These are phyloP conservation scores for Acanthis flammea DNA, from an alignment of 2,797 vertebrate species.

Conservation along the genomic window DNA sequence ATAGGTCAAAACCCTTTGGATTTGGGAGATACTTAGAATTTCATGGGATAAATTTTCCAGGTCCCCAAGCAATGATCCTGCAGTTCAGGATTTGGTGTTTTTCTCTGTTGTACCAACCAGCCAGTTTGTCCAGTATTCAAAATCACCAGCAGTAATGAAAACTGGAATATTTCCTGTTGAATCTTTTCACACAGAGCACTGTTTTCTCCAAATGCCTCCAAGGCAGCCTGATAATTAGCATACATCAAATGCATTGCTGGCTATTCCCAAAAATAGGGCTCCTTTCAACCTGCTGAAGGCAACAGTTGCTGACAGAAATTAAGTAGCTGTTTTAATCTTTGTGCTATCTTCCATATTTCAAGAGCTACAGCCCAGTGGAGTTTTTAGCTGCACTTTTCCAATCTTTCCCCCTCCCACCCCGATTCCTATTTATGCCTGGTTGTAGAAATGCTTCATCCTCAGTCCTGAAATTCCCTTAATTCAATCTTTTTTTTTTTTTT, in stretches of 20 bases:
- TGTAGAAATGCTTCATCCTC: not conserved
- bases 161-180: not conserved
- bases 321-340: conserved; percentile 21
- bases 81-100: not conserved
- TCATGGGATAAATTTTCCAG: not conserved
- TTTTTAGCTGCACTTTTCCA: not conserved
- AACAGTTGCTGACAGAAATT: conserved; percentile 34
- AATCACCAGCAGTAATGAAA: not conserved
- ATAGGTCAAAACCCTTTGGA: not conserved
- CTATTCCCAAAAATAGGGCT: not conserved
- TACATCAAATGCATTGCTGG: not conserved
- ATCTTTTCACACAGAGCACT: not conserved
- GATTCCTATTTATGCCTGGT: not conserved
- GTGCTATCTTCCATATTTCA: conserved; percentile 9
- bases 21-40: not conserved
- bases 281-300: conserved; percentile 3
- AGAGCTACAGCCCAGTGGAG: not conserved
- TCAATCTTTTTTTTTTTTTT: not conserved
- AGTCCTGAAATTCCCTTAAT: not conserved
- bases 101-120: not conserved
- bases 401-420: accelerated
- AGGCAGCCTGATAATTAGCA: not conserved
- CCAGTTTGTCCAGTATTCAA: not conserved
- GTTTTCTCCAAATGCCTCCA: not conserved
- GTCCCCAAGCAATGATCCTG: not conserved